Evolutionary conservation across 2,113 vertebrate genomes (phyloP).

Genomic region (Clinocottus analis): DNA sequence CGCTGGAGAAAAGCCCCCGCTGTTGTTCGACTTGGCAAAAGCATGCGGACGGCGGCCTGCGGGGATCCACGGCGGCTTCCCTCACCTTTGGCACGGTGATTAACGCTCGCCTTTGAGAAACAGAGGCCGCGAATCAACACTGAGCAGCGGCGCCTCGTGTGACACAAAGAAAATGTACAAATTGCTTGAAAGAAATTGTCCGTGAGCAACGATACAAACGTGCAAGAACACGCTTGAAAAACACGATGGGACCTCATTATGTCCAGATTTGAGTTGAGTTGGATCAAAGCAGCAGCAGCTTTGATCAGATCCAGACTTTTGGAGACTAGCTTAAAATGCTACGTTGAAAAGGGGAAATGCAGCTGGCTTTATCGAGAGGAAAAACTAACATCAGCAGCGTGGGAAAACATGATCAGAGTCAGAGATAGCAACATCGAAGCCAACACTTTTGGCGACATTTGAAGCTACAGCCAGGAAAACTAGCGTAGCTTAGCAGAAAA

Average conservation of each 20-base stretch:
- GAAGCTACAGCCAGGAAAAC: not conserved
- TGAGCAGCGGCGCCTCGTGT: not conserved
- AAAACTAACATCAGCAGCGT: slow-evolving; percentile 10
- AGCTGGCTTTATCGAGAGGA: not conserved
- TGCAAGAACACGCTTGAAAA: not conserved
- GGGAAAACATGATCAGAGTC: slow-evolving; percentile 5
- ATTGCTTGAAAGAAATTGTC: slow-evolving; percentile 4
- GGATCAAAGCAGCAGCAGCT: not conserved
- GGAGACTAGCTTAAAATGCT: slow-evolving; percentile 12
- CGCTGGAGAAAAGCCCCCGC: slow-evolving; percentile 46
- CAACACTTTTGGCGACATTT: not conserved
- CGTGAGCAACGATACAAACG: not conserved
- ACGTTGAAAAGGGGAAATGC: slow-evolving; percentile 4
- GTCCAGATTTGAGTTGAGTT: slow-evolving; percentile 1
- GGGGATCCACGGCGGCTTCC: slow-evolving; percentile 43
- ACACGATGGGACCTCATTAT: not conserved
- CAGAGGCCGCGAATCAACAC: slow-evolving; percentile 18
- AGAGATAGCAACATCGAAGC: not conserved
- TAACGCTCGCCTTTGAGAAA: slow-evolving; percentile 53
- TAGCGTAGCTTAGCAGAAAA: not conserved
- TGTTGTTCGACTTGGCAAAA: slow-evolving; percentile 50
- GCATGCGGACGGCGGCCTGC: slow-evolving; percentile 24
- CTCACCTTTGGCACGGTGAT: slow-evolving; percentile 80
- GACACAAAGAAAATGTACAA: slow-evolving; percentile 11
- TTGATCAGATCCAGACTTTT: slow-evolving; percentile 29